Evolutionary conservation across 2,888 invertebrate species (phyloP), one percentile per base, ranked within the genome.

Genomic region (Ectemnius lituratus): DNA sequence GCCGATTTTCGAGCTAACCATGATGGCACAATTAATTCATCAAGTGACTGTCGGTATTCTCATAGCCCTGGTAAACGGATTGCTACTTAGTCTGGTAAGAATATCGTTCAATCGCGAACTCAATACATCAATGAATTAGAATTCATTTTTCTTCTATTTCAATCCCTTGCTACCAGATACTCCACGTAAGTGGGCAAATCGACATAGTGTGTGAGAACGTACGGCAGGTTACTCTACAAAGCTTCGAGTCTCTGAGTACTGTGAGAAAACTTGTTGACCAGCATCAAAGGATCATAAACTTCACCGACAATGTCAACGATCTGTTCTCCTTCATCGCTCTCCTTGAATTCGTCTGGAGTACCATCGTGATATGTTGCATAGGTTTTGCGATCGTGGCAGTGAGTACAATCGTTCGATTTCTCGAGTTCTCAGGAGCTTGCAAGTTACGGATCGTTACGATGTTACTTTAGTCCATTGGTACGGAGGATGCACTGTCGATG

Each of bases 201-300:
- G 81, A 81, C 4, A 49, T 81, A 16, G 8, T 81, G 46, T 81
- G 78, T 49, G 65, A 18, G 11, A 57, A n/a, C 18, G 6, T 81
- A 8, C 13, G 11, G 6, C 16, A 66, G 6, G 23, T 52, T 4
- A 47, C 3, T 8, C 27, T 27, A 0, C 37, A 13, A 3, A 49
- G 72, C 16, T 27, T 14, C n/a, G 5, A 14, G n/a, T 16, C 16
- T 52, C 14, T 5, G 13, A 4, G 14, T 5, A n/a, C 52, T 16
- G 13, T 74, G 8, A 63, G 61, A 52, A 60, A 62, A 13, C 28
- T 81, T 4, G 61, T 79, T 6, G 11, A 4, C 13, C 70, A 72
- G 11, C 75, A 81, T 46, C 76, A 79, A 23, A 71, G 65, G 16
- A 69, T 81, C 11, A 76, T 71, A 14, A 14, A 52, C 1, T 58